phyloP scores from a whole-genome alignment of 2,797 vertebrate species.

The Phalloptychus januarius region DNA sequence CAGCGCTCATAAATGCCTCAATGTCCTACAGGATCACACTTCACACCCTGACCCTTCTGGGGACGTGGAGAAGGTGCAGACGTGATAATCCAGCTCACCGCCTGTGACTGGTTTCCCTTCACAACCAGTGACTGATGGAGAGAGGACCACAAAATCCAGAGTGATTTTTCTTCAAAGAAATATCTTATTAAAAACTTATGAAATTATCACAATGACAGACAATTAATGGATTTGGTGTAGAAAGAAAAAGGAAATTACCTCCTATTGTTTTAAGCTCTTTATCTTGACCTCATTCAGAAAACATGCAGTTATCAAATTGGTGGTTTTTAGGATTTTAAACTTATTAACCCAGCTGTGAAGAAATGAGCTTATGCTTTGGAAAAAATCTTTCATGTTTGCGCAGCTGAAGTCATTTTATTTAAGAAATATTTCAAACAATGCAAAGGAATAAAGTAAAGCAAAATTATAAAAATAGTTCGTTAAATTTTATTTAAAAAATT shows the following conservation, averaged over 20 bases:
- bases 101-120: not conserved
- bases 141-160: not conserved
- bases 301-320: not conserved
- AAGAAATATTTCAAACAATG: not conserved
- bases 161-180: not conserved
- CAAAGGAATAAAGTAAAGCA: not conserved
- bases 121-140: conserved; percentile 2
- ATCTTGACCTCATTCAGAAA: not conserved
- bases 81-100: conserved; percentile 20
- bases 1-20: conserved; percentile 35
- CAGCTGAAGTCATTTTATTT: not conserved
- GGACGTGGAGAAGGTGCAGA: conserved; percentile 23
- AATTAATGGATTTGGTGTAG: not conserved
- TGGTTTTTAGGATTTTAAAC: not conserved
- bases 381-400: not conserved
- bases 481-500: not conserved
- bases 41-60: conserved; percentile 40
- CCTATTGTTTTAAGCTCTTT: not conserved
- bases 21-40: conserved; percentile 45
- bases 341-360: not conserved
- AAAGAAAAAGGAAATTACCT: not conserved
- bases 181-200: not conserved
- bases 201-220: not conserved
- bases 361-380: not conserved
- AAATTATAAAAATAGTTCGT: not conserved